Conservation (phyloP, 2,888 invertebrate species). For the Drymonia ruficornis region DNA sequence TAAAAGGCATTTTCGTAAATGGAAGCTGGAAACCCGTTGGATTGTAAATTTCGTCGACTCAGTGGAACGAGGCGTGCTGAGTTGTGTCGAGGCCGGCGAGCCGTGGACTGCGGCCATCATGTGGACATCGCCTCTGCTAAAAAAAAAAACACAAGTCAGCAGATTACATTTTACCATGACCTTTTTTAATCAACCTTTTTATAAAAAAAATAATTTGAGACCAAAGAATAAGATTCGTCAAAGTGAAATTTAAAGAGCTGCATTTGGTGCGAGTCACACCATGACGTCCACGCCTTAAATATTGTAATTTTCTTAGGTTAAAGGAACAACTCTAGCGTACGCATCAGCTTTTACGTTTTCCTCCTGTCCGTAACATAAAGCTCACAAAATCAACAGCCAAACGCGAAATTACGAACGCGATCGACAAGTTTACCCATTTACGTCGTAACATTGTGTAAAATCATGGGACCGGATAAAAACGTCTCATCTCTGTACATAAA, state of each 20-base stretch:
- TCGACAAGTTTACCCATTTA: constrained; percentile 3
- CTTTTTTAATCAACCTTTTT: neutral
- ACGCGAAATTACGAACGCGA: constrained; percentile 5
- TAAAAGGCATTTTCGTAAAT: too few relatives aligned
- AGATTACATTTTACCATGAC: constrained; percentile 7
- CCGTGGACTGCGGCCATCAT: constrained; percentile 10
- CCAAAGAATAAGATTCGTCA: too few relatives aligned
- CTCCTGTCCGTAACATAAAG: too few relatives aligned
- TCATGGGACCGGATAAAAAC: constrained; percentile 20
- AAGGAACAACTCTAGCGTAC: too few relatives aligned
- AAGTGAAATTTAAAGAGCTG: too few relatives aligned
- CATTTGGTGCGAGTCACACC: too few relatives aligned
- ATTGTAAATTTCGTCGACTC: constrained; percentile 33
- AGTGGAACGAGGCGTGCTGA: constrained; percentile 21
- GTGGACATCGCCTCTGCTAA: constrained; percentile 13
- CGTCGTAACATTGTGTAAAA: constrained; percentile 15
- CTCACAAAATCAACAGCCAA: constrained; percentile 4
- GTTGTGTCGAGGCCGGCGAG: constrained; percentile 10
- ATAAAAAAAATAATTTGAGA: neutral
- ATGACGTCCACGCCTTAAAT: too few relatives aligned
- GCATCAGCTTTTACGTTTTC: too few relatives aligned
- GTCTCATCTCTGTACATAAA: constrained; percentile 48
- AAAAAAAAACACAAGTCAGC: constrained; percentile 25
- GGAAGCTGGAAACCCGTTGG: constrained; percentile 19
- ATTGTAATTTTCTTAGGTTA: too few relatives aligned